Base-by-base conservation (phyloP, 2,888 invertebrate genomes). In the Netelia melanura region DNA sequence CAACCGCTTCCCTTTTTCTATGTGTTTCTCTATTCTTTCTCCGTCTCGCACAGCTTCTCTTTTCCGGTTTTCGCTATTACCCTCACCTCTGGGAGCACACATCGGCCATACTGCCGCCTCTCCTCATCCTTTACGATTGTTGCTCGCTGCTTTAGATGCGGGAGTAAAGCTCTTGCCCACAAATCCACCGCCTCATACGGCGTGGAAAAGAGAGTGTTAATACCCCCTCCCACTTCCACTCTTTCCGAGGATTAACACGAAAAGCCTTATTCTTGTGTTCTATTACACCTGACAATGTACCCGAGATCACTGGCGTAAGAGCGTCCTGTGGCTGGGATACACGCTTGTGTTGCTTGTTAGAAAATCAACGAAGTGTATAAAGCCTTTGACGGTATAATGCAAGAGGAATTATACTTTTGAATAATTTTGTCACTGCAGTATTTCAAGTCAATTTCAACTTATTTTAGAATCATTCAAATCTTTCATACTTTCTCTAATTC, bases 151-250 rank as follows among this genome's bases (percentile, higher is more conserved):
- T 79, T 72, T 75, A 62, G 52, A 48, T 76, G 54, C 71, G 90
- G 89, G 90, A 89, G 89, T 92, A 93, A 48, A 93, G 93, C 93
- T 93, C 92, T 93, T 92, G 92, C 90, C 91, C 91, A 93, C 93
- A 93, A 93, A 93, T 93, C 93, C 93, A 93, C 93, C 93, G 91
- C 90, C 93, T 93, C 93, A 92, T 93, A 93, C 93, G 92, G 91
- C 89, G 89, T 90, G 90, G 38, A 38, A 38, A 38, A 38, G 38
- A 38, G 38, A 38, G 5, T 58, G 9, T 23, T 21, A n/a, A 17
- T 21, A 9, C 58, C 21, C 58, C 58, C 56, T 8, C 56, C 56
- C 56, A 3, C 21, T 21, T 21, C 58, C 58, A 21, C 23, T 10
- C 58, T 58, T 21, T 58, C 17, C 58, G 87, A 86, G 91, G 93